Evolutionary conservation across 1,140 invertebrate species (phyloP).

Genomic region (Subanguina moxae): DNA sequence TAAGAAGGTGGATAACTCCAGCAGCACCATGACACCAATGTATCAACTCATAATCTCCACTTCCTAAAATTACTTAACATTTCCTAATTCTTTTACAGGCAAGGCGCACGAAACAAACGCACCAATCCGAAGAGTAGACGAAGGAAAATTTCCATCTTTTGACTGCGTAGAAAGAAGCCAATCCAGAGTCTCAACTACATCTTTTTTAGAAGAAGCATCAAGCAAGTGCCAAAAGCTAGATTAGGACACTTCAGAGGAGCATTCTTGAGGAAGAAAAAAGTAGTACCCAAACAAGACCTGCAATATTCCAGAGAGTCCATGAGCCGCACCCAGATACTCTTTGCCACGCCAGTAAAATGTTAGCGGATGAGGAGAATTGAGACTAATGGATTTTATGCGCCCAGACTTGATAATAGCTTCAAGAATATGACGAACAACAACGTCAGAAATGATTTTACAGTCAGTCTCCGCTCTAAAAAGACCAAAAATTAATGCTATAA

Average conservation of each 20-base stretch:
- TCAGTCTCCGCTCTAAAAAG: constrained; percentile 41
- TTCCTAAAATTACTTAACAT: neutral
- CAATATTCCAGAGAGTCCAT: constrained; percentile 48
- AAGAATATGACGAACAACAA: constrained; percentile 32
- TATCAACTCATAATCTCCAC: constrained; percentile 70
- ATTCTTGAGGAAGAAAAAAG: constrained; percentile 11
- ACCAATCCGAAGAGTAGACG: constrained; percentile 69
- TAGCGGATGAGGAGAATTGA: constrained; percentile 22
- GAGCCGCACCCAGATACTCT: constrained; percentile 51
- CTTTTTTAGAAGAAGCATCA: constrained; percentile 15
- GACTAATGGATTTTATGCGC: constrained; percentile 18
- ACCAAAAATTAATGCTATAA: neutral
- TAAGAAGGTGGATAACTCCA: constrained; percentile 74
- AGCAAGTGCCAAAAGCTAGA: constrained; percentile 42
- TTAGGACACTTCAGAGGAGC: too few relatives aligned
- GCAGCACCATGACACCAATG: constrained; percentile 95
- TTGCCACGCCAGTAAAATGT: constrained; percentile 52
- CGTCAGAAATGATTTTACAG: constrained; percentile 20
- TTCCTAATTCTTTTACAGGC: neutral
- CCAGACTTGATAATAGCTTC: constrained; percentile 34
- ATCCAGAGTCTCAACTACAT: constrained; percentile 62
- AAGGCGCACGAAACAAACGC: constrained; percentile 16
- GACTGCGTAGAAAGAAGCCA: constrained; percentile 67
- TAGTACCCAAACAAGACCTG: constrained; percentile 44
- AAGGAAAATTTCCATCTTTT: constrained; percentile 79